Conservation (phyloP, 2,113 vertebrate genomes). For the Rallus limicola region DNA sequence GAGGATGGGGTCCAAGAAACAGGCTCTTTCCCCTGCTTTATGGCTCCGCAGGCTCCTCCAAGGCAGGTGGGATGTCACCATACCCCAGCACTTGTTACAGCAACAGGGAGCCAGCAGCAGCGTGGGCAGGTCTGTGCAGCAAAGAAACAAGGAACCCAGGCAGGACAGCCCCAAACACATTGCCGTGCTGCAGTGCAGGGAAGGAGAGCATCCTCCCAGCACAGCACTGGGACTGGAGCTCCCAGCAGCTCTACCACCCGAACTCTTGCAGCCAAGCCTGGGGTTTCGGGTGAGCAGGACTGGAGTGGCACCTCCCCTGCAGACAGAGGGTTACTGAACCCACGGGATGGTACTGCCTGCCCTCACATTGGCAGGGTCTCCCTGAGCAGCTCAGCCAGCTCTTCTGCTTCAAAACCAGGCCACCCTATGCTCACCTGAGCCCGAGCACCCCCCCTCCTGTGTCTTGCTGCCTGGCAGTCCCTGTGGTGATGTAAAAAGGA, state of each 20-base stretch:
- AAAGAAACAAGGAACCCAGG: neutral
- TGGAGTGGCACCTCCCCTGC: too few relatives aligned
- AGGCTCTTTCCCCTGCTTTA: neutral
- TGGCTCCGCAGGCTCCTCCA: neutral
- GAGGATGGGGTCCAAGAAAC: neutral
- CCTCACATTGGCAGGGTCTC: fast-evolving
- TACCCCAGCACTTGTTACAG: fast-evolving
- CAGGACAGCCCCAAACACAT: neutral
- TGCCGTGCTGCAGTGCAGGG: fast-evolving
- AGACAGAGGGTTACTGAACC: neutral
- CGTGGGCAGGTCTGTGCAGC: neutral
- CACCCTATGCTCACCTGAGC: neutral
- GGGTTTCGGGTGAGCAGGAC: neutral
- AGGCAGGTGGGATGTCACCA: fast-evolving
- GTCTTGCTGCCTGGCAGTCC: fast-evolving
- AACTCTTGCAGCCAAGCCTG: neutral
- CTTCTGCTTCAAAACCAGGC: neutral
- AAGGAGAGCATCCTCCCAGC: neutral
- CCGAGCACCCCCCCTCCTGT: neutral
- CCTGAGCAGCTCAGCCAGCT: neutral
- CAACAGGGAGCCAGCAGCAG: neutral
- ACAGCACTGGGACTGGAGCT: neutral
- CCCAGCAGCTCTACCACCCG: neutral
- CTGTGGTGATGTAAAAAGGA: neutral
- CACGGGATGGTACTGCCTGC: neutral